Base-by-base conservation (phyloP, 2,797 vertebrate genomes). In the Scleropages formosus region DNA sequence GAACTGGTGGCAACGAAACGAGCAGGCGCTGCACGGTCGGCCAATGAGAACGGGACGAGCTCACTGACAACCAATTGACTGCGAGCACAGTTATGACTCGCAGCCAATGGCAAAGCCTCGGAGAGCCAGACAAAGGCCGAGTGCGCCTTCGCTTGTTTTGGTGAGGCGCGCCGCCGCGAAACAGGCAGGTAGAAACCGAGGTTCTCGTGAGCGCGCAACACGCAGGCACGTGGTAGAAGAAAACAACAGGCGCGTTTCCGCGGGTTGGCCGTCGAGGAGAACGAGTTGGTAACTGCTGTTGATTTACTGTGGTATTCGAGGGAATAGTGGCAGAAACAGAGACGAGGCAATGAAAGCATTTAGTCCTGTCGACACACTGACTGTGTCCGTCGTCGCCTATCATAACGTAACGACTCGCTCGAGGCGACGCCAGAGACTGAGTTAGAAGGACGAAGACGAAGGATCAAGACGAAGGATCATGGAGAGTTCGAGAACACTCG, bases 201-300 rank as follows among this genome's bases (percentile, higher is more conserved):
- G 76, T 47, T 4, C 44, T 24, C 75, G 68, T 78, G 78, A 68
- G 87, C 73, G 66, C 74, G 78, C 79, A 71, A 72, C 78, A 59
- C 53, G 49, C 60, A 78, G 67, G 76, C 90, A 92, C 90, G 90
- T 91, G 86, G 85, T 84, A 18, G 73, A 81, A 81, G 89, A 92
- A 93, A 93, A 93, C 91, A 93, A 76, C 78, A 79, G 78, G 79
- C 79, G 80, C 78, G 79, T 81, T 74, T 68, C 79, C 75, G 73
- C 73, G 64, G 26, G 56, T 39, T 44, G 6, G 31, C 31, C 31
- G n/a, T 2, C 31, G 39, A 39, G 31, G 31, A n/a, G n/a, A n/a
- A n/a, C 6, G 31, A 39, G 31, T 39, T 39, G n/a, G n/a, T n/a
- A n/a, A n/a, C 31, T 31, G 31, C 31, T 39, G 31, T n/a, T n/a